Conservation (phyloP, 2,888 invertebrate genomes). For the Philopedon plagiatum region DNA sequence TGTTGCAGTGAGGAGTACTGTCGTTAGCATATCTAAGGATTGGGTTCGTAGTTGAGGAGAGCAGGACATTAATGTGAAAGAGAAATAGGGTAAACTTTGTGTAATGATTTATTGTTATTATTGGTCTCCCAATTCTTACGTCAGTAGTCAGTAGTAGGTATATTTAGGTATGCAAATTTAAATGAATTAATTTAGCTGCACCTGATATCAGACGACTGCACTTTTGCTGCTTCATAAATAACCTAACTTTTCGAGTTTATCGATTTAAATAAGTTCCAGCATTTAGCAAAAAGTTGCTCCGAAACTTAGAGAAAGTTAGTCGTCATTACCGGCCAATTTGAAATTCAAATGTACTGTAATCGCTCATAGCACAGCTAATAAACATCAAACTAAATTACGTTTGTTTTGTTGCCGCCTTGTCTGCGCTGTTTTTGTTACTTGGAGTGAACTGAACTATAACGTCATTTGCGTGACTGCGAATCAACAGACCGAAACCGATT, state of each 20-base stretch:
- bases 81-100: too few species aligned
- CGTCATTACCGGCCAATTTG: neutral
- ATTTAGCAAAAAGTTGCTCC: neutral
- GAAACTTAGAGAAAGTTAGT: conserved; percentile 7
- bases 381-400: neutral
- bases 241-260: neutral
- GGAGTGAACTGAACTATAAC: neutral
- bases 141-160: too few species aligned
- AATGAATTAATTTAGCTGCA: too few species aligned
- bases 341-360: conserved; percentile 4
- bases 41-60: too few species aligned
- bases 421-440: conserved; percentile 6
- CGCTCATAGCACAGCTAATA: neutral
- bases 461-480: conserved; percentile 5
- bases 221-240: neutral
- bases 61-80: too few species aligned
- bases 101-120: too few species aligned
- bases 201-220: neutral
- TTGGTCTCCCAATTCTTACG: too few species aligned
- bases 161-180: too few species aligned
- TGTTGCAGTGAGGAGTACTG: too few species aligned
- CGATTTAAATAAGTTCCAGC: neutral
- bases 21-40: too few species aligned
- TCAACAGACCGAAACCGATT: conserved; percentile 1
- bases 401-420: neutral